Base-by-base conservation (phyloP, 1,140 invertebrate species). In the Zophobas atratus region DNA sequence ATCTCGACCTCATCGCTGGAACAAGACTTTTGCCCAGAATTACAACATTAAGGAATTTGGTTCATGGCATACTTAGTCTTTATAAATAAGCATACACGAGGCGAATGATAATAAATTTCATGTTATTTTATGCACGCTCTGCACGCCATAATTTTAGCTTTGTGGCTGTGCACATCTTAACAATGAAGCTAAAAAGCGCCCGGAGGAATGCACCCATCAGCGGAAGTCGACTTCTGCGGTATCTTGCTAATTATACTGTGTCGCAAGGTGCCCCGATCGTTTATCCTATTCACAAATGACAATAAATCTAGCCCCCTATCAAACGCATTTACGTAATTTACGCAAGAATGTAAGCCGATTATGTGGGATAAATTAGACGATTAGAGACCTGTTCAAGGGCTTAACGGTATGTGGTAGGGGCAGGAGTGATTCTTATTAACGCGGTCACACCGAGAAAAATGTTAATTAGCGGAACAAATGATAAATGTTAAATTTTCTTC, bases 21-120 rank as follows among this genome's bases (percentile, higher is more conserved):
- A 20, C 20, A 20, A 20, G 20, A 20, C 20, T 20, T 20, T 20
- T 20, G 49, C 49, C 2, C n/a, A 20, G n/a, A 51, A 51, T 51
- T 51, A 20, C 49, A 51, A 51, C 38, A 41, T 32, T 35, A n/a
- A 36, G 33, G 71, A 73, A 73, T 73, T 73, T 73, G 71, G 71
- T 55, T 48, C 43, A 38, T 32, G 71, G 41, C 71, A 53, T n/a
- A 73, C 71, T 73, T 73, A 8, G 1, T 2, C n/a, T 70, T 41
- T 70, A 43, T 43, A 60, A 70, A 70, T 70, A 6, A 32, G n/a
- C 20, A 35, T 41, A 63, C 20, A 63, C 34, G 6, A 41, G 6
- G 33, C 5, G 35, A 70, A 38, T 48, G 34, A 43, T 70, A 70
- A 70, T 70, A 70, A 70, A 70, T 70, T 70, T 70, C 34, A 39